Conservation (phyloP, 2,113 vertebrate genomes). For the Synodontis membranacea region DNA sequence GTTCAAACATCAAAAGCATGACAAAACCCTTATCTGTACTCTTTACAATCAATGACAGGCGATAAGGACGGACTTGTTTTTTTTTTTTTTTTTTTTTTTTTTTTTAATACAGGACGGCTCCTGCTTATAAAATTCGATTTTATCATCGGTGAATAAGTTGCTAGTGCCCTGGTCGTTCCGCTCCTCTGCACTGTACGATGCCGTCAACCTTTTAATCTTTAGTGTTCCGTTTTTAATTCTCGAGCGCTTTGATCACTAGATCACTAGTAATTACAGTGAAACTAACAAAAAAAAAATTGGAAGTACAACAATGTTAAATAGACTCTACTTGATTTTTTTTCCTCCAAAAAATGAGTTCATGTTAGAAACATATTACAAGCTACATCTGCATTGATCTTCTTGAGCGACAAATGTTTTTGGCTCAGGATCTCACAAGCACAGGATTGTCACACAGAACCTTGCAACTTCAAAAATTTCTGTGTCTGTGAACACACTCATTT, state of each 20-base stretch:
- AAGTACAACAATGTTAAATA: background rate
- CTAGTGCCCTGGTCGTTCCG: background rate
- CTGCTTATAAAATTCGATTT: background rate
- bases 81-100: no score
- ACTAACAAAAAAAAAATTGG: background rate
- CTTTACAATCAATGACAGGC: background rate
- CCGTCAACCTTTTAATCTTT: background rate
- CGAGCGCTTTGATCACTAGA: background rate
- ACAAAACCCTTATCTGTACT: background rate
- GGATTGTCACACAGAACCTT: background rate
- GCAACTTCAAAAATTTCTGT: background rate
- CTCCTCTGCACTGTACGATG: background rate
- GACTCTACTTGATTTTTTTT: background rate
- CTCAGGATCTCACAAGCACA: background rate
- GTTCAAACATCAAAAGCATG: background rate
- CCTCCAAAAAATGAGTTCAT: background rate
- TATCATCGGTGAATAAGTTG: background rate
- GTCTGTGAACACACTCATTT: conserved; percentile 22
- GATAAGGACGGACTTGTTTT: no score
- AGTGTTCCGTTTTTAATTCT: background rate
- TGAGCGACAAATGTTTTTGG: background rate
- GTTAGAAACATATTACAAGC: background rate
- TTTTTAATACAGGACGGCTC: background rate
- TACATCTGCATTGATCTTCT: background rate
- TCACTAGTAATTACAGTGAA: background rate